These are phyloP conservation scores for Hucho hucho DNA, from an alignment of 2,113 vertebrate genomes.

Conservation along the genomic window DNA sequence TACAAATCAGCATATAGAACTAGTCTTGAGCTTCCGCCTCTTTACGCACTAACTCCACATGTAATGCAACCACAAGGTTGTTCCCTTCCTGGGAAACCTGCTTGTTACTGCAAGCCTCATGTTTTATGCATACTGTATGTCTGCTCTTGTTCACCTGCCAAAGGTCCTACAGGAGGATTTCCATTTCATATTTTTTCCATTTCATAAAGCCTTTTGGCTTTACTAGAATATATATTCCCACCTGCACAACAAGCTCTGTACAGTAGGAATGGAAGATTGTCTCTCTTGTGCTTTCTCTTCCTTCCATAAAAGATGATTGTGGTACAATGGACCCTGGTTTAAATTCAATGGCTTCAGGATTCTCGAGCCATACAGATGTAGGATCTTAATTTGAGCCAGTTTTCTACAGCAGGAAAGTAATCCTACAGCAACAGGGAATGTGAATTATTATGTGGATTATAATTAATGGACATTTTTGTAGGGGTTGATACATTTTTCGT, in stretches of 20 bases:
- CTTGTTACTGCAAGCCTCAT: no score
- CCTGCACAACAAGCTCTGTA: background rate
- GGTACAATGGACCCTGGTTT: slow-evolving; percentile 11
- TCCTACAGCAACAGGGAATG: background rate
- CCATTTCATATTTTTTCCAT: background rate
- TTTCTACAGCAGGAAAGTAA: background rate
- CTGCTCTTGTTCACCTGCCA: background rate
- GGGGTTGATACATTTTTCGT: no score
- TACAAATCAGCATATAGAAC: background rate
- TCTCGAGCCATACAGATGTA: background rate
- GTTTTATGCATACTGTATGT: background rate
- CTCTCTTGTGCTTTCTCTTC: background rate
- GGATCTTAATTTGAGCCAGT: background rate
- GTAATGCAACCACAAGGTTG: background rate
- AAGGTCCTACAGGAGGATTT: background rate
- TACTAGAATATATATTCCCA: background rate
- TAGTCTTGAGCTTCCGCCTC: background rate
- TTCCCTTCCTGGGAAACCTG: background rate
- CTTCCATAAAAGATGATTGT: background rate
- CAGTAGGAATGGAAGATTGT: background rate
- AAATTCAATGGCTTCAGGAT: slow-evolving; percentile 19
- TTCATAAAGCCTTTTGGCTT: background rate
- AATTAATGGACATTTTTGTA: no score
- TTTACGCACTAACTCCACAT: background rate
- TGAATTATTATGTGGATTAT: background rate